phyloP scores from a whole-genome alignment of 2,797 vertebrate genomes.

The Lagodon rhomboides region DNA sequence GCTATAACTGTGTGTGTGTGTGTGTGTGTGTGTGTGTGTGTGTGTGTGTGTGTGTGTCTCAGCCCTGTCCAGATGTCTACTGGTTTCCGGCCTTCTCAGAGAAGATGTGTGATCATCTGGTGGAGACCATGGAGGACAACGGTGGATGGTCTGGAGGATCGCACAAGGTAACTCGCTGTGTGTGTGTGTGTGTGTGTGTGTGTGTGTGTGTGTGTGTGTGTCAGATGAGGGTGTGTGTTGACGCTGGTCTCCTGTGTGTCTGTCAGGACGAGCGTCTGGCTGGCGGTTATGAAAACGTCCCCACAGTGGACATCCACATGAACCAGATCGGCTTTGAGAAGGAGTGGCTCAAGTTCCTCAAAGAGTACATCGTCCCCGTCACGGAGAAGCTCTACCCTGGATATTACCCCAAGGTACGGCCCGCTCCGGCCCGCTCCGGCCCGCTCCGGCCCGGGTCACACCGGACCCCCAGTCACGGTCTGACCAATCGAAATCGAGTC shows the following conservation, averaged over 20 bases:
- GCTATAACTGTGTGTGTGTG: too few relatives aligned
- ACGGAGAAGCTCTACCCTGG: constrained; percentile 91
- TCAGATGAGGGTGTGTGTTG: constrained; percentile 65
- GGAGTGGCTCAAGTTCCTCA: constrained; percentile 92
- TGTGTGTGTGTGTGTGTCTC: constrained; percentile 1
- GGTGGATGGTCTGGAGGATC: constrained; percentile 89
- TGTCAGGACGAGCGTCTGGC: constrained; percentile 88
- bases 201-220: background rate
- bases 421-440: too few relatives aligned
- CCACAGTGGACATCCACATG: constrained; percentile 94
- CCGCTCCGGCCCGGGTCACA: too few relatives aligned
- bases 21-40: background rate
- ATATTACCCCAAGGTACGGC: constrained; percentile 89
- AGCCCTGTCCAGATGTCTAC: constrained; percentile 92
- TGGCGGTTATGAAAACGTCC: constrained; percentile 92
- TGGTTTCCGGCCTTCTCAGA: constrained; percentile 92
- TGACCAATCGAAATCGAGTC: too few relatives aligned
- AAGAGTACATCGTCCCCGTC: constrained; percentile 89
- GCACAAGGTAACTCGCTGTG: constrained; percentile 79
- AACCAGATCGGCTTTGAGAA: constrained; percentile 90
- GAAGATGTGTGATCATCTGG: constrained; percentile 90
- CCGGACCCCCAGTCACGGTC: too few relatives aligned
- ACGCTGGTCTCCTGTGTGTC: background rate
- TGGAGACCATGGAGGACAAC: constrained; percentile 88
- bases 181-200: background rate